Conservation (phyloP, 92 coral and sea anemone species). For the Pocillopora meandrina region DNA sequence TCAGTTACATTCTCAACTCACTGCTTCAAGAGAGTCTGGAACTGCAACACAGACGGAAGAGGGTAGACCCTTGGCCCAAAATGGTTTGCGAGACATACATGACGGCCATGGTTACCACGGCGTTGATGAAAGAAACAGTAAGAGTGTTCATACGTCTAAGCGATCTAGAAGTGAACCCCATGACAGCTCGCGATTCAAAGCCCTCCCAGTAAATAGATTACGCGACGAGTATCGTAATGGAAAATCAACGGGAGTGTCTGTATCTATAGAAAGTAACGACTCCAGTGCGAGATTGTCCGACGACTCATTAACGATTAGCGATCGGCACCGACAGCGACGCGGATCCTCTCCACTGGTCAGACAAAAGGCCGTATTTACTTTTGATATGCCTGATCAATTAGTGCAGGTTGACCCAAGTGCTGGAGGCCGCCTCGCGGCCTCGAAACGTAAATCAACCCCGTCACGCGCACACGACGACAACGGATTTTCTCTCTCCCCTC, state of each 20-base stretch:
- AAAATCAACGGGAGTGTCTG: conserved; percentile 32
- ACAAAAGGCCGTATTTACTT: conserved; percentile 87
- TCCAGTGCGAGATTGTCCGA: conserved; percentile 71
- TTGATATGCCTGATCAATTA: conserved; percentile 68
- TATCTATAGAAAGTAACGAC: conserved; percentile 65
- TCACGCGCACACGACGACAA: conserved; percentile 42
- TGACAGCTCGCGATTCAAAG: conserved; percentile 14
- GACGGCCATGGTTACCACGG: not conserved
- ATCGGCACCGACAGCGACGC: conserved; percentile 71
- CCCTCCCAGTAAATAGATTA: conserved; percentile 2
- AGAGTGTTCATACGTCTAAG: not conserved
- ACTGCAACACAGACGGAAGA: not conserved
- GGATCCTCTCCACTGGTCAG: conserved; percentile 93
- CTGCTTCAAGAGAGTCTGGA: not conserved
- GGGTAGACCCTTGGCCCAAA: not conserved
- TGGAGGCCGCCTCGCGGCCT: conserved; percentile 4
- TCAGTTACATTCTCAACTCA: conserved; percentile 3
- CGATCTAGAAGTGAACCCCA: not conserved
- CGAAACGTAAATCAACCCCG: conserved; percentile 12
- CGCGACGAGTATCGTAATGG: conserved; percentile 32
- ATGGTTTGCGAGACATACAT: not conserved
- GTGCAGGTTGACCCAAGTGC: conserved; percentile 37
- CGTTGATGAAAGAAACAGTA: not conserved
- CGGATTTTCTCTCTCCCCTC: conserved; percentile 53
- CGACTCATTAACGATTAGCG: conserved; percentile 71